Evolutionary conservation across 2,888 invertebrate genomes (phyloP).

Genomic region (Drosophila gaucha): DNA sequence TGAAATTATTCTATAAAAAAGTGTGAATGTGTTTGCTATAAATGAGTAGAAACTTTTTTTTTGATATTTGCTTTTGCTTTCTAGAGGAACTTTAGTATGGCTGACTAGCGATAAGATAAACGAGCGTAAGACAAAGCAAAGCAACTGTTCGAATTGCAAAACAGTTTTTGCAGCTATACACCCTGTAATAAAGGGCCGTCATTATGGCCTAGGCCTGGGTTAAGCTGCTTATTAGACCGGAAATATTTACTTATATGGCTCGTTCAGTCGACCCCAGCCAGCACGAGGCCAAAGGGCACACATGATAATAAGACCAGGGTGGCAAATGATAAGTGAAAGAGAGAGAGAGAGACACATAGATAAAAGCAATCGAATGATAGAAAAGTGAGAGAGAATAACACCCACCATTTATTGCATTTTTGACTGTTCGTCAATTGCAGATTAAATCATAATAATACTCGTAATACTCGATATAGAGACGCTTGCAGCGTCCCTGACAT

Average conservation of each 20-base stretch:
- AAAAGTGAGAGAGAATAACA: constrained; percentile 30
- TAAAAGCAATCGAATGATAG: too few species aligned
- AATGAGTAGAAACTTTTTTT: not conserved
- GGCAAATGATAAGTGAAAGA: not conserved
- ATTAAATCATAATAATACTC: constrained; percentile 32
- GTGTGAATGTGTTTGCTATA: constrained; percentile 1
- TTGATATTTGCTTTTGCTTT: constrained; percentile 29
- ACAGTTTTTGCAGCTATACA: not conserved
- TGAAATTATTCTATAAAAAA: constrained; percentile 25
- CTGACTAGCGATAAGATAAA: constrained; percentile 62
- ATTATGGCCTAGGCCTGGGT: not conserved
- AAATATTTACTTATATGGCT: constrained; percentile 24
- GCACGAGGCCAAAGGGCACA: constrained; percentile 17
- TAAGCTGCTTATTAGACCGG: constrained; percentile 40
- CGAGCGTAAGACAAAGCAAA: constrained; percentile 18
- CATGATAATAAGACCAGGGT: constrained; percentile 11
- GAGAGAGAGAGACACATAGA: not conserved
- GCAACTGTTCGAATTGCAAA: constrained; percentile 4
- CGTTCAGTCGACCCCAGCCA: not conserved
- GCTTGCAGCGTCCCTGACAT: constrained; percentile 27
- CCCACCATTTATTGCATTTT: constrained; percentile 57
- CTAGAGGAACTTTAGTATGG: constrained; percentile 41
- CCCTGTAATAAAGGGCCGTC: not conserved
- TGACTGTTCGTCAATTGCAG: constrained; percentile 29
- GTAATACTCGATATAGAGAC: constrained; percentile 11